A percentile compares a stretch with the other conserved stretches of the same genome.
These are phyloP conservation scores for Colletes collaris DNA, from an alignment of 2,888 invertebrate species.

Conservation along the genomic window DNA sequence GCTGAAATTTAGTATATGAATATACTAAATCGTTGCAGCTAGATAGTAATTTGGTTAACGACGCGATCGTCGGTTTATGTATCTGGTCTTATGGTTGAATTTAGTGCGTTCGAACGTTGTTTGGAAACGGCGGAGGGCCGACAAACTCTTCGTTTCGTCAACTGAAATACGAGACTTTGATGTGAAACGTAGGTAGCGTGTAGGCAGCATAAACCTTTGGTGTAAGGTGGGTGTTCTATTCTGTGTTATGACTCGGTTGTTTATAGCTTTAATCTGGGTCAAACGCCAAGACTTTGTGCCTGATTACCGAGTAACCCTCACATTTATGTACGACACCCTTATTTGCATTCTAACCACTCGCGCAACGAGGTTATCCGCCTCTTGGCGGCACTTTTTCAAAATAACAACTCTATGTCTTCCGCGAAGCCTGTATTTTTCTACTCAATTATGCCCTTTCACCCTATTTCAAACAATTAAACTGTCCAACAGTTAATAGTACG, in stretches of 20 bases:
- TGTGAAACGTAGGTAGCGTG: slow-evolving; percentile 19
- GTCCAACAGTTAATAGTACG: too few relatives aligned
- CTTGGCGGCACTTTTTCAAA: not conserved
- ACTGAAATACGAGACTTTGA: slow-evolving; percentile 1
- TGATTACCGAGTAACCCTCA: not conserved
- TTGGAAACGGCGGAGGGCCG: not conserved
- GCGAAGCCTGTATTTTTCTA: slow-evolving; percentile 38
- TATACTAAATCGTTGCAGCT: too few relatives aligned
- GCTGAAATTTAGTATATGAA: too few relatives aligned
- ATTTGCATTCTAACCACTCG: not conserved
- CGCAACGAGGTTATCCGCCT: not conserved
- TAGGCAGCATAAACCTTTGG: slow-evolving; percentile 16
- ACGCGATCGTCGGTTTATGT: too few relatives aligned
- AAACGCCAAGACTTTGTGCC: slow-evolving; percentile 57
- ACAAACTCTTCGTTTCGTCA: slow-evolving; percentile 19
- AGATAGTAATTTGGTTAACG: too few relatives aligned
- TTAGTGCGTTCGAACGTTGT: slow-evolving; percentile 15
- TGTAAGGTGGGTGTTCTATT: slow-evolving; percentile 31
- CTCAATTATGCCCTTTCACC: not conserved
- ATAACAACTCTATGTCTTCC: slow-evolving; percentile 19
- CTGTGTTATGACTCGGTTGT: slow-evolving; percentile 70
- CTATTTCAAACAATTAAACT: too few relatives aligned
- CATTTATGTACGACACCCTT: not conserved
- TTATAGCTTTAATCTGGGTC: slow-evolving; percentile 73
- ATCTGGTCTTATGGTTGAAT: slow-evolving; percentile 21